Base-by-base conservation (phyloP, 2,888 invertebrate genomes). In the Gandaritis pyraliata region DNA sequence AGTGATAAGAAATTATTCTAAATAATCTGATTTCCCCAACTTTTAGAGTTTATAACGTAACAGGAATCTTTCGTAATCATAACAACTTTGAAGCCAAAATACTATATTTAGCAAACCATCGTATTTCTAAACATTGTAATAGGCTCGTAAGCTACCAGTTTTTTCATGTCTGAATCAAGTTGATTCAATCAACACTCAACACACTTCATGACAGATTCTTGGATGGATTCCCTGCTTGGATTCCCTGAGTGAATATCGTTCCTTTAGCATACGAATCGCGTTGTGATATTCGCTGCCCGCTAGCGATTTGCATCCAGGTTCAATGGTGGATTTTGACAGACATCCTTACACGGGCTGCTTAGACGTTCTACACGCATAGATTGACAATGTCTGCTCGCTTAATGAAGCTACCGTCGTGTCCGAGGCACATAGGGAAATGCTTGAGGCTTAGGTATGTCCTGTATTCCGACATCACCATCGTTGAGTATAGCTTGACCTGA, bases 371-470 rank as follows among this genome's bases (percentile, higher is more conserved):
- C 78, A 80, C 73, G 78, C 77, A 75, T 72, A 77, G 85, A 86
- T 83, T 87, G 87, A 85, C 87, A 87, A 85, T 82, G 81, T 83
- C 80, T 76, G 70, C 73, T 71, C 74, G 66, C 72, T 75, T 86
- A 86, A 86, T 85, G 85, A 86, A 85, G 81, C 83, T 74, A 70
- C 74, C 69, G 73, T 68, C 71, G 65, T 73, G 69, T 66, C 70
- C 47, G 66, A 69, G 64, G 72, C 70, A 71, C 73, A 74, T 72
- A 69, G 72, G 72, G 73, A 79, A 76, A 75, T 64, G 57, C 47
- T 46, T 52, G 18, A 41, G 33, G 39, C 36, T 54, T 49, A 49
- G 43, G 53, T 49, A 49, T 49, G 52, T 65, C 55, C 49, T 67
- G 51, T 69, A 39, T 65, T 48, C 64, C 15, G 49, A 51, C 58